phyloP scores from a whole-genome alignment of 2,888 invertebrate genomes.

The Embidobia sp. region DNA sequence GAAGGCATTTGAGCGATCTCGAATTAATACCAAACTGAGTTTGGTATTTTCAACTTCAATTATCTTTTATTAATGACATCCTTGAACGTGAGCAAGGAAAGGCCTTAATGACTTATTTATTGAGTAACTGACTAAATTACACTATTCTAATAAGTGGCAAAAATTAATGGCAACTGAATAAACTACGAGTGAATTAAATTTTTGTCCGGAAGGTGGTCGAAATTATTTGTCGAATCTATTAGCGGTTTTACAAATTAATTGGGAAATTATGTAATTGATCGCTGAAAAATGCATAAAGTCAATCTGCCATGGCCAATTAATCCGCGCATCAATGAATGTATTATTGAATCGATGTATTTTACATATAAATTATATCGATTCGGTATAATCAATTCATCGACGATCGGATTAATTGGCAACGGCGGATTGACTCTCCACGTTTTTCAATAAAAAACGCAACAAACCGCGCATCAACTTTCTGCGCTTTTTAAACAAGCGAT shows the following conservation, averaged over 20 bases:
- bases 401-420: not conserved
- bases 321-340: not conserved
- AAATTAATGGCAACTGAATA: no score
- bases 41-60: conserved; percentile 23
- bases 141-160: no score
- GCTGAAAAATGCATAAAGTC: no score
- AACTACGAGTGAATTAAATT: no score
- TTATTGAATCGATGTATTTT: conserved; percentile 1
- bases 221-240: no score
- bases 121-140: no score
- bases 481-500: no score
- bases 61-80: conserved; percentile 21
- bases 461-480: no score
- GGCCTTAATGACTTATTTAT: conserved; percentile 15
- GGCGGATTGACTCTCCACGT: not conserved
- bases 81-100: conserved; percentile 15
- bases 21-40: conserved; percentile 8
- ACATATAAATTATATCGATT: conserved; percentile 6
- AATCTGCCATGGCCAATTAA: no score
- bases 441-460: not conserved
- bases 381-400: conserved; percentile 2
- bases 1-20: conserved; percentile 7
- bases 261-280: no score
- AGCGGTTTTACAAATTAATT: no score
- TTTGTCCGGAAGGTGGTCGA: no score